These are phyloP conservation scores for Candidula unifasciata DNA, from an alignment of 2,888 invertebrate species.

Conservation along the genomic window DNA sequence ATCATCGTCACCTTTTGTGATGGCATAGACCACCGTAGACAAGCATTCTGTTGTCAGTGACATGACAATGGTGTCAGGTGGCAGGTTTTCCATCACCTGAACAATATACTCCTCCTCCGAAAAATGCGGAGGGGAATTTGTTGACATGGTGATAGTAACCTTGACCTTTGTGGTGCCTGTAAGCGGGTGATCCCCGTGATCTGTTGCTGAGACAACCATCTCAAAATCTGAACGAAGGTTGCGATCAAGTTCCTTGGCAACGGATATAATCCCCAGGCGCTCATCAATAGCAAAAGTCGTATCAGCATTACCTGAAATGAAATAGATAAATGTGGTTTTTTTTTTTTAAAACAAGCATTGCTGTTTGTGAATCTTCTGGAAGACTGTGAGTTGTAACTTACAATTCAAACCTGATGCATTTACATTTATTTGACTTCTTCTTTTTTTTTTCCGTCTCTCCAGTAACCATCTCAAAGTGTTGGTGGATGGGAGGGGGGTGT, in stretches of 20 bases:
- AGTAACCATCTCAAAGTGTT: no score
- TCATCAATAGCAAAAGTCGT: conserved; percentile 90
- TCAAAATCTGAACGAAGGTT: conserved; percentile 81
- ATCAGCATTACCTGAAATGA: conserved; percentile 86
- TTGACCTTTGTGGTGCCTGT: conserved; percentile 90
- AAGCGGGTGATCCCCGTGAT: conserved; percentile 86
- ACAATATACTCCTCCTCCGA: conserved; percentile 64
- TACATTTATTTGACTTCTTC: no score
- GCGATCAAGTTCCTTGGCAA: conserved; percentile 82
- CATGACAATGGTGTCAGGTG: conserved; percentile 64
- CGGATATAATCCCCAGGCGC: conserved; percentile 83
- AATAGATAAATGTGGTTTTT: background rate
- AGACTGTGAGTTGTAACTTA: no score
- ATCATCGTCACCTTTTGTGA: conserved; percentile 87
- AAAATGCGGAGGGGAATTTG: conserved; percentile 95
- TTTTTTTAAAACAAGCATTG: background rate
- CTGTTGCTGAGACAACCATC: conserved; percentile 91
- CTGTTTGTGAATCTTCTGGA: no score
- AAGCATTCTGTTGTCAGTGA: conserved; percentile 68
- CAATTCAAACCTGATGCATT: no score
- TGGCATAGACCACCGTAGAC: conserved; percentile 81
- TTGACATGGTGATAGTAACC: conserved; percentile 92
- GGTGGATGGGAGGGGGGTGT: no score
- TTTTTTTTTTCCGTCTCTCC: no score
- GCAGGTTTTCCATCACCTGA: conserved; percentile 69